Conservation (phyloP, 2,113 vertebrate genomes). For the Forbesichthys papilliferus region DNA sequence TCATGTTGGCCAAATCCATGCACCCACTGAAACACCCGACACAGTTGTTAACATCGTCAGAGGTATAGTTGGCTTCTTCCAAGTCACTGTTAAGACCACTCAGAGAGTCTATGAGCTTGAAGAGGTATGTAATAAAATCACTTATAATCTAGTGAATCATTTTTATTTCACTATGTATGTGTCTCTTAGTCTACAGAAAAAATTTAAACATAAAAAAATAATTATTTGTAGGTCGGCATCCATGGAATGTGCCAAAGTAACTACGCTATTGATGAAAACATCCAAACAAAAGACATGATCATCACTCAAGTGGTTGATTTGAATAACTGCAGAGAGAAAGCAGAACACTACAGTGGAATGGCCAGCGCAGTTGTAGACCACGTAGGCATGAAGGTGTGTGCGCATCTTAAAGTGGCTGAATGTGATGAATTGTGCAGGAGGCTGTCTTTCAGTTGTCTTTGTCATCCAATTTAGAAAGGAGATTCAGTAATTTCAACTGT, state of each 20-base stretch:
- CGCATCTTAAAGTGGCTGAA: neutral
- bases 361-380: conserved; percentile 58
- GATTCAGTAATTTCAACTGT: conserved; percentile 59
- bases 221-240: conserved; percentile 62
- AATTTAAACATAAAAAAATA: neutral
- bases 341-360: conserved; percentile 66
- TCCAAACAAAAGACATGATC: conserved; percentile 46
- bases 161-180: neutral
- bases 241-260: conserved; percentile 73
- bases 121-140: conserved; percentile 58
- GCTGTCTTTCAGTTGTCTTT: conserved; percentile 17
- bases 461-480: conserved; percentile 63
- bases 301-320: conserved; percentile 72
- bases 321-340: conserved; percentile 65
- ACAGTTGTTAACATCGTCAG: conserved; percentile 76
- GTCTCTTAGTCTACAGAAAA: neutral
- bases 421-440: neutral
- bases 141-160: neutral
- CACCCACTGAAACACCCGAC: conserved; percentile 59
- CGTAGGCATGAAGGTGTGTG: conserved; percentile 62
- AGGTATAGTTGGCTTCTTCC: conserved; percentile 75
- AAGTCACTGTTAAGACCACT: conserved; percentile 77
- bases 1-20: conserved; percentile 62
- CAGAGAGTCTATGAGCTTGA: conserved; percentile 71
- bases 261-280: conserved; percentile 63